These are phyloP conservation scores for Oceanodroma leucorhoa DNA, from an alignment of 2,797 vertebrate species.

Conservation along the genomic window DNA sequence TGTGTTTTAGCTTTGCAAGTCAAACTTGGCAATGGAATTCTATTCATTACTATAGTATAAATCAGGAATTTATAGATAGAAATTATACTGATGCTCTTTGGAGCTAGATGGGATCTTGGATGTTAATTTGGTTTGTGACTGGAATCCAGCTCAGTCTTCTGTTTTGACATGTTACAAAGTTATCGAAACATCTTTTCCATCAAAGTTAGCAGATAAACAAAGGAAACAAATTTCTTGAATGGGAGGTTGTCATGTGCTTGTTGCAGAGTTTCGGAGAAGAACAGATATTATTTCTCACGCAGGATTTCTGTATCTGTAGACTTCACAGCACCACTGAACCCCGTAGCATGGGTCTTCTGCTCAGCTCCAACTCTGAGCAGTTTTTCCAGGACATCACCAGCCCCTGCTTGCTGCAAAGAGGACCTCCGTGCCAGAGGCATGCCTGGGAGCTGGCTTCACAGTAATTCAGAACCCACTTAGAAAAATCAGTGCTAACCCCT, in stretches of 20 bases:
- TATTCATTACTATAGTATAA: neutral
- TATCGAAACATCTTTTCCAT: neutral
- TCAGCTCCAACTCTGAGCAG: neutral
- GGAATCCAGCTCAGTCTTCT: neutral
- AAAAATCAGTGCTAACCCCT: neutral
- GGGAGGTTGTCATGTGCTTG: neutral
- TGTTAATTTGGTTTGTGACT: neutral
- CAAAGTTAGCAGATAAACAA: neutral
- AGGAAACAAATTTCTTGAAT: neutral
- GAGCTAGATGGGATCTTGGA: neutral
- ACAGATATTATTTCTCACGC: fast-evolving
- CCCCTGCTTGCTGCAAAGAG: neutral
- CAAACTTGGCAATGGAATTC: neutral
- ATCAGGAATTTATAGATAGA: neutral
- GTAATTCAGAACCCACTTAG: neutral
- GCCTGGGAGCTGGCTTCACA: neutral
- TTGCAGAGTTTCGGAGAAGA: neutral
- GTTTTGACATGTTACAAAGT: neutral
- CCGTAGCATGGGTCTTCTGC: fast-evolving
- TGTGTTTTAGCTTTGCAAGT: neutral
- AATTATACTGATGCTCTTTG: neutral
- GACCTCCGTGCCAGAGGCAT: fast-evolving
- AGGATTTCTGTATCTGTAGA: neutral
- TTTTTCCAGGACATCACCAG: neutral
- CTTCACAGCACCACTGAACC: neutral